Base-by-base conservation (phyloP, 2,113 vertebrate species). In the Neolamprologus toae region DNA sequence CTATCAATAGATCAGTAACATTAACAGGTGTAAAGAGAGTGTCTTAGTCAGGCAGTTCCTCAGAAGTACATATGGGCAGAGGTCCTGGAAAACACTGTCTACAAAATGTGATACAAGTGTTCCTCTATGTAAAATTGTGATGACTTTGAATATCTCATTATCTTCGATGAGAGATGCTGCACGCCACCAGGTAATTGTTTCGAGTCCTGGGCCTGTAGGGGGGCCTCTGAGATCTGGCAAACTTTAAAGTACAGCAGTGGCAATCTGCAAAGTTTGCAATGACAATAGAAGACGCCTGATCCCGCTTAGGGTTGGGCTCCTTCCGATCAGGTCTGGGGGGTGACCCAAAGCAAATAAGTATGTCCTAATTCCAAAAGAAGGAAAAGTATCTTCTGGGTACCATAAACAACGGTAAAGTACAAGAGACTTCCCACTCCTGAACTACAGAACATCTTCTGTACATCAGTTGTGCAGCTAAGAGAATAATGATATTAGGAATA, bases 171-270 rank as follows among this genome's bases (percentile, higher is more conserved):
- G 31, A 66, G 19, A n/a, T 66, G 51, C 3, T 54, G 61, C 33
- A 37, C 0, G 6, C 19, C 33, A 66, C 33, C 10, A 37, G 33
- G 4, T 0, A 66, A 66, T 13, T 21, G 19, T 0, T 0, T 66
- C 0, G 2, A 21, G 33, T 66, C 19, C 33, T 0, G 0, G 61
- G 10, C 31, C 31, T 3, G 10, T 66, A 37, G 17, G 6, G 33
- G 61, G 61, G 7, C 33, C 33, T 37, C 61, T 37, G 61, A 66
- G 10, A 66, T 66, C 61, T 66, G 33, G 61, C 11, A 66, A 37
- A 21, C 61, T 37, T 68, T 21, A 37, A 66, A 21, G 33, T 68
- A 37, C 61, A 68, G 17, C 61, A 66, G 19, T 35, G 61, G 17
- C 6, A 66, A 66, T 66, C 31, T 35, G 61, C 9, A 35, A 35